A percentile compares a stretch with the other conserved stretches of the same genome.
Conservation (phyloP, 1,140 invertebrate genomes). For the Atopsyche davidsoni region DNA sequence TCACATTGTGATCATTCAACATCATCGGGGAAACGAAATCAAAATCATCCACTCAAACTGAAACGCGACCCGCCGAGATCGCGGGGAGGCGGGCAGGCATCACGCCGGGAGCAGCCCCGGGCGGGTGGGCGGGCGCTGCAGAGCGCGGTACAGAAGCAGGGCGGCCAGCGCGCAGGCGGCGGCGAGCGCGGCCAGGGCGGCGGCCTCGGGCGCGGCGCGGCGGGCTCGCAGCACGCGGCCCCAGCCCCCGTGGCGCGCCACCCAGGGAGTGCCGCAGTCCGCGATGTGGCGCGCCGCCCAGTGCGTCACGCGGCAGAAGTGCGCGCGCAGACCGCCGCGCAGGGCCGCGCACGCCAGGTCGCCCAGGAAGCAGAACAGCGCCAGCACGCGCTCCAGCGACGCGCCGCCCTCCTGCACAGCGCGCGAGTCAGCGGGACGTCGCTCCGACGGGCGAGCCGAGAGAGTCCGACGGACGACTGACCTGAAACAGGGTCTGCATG, state of each 20-base stretch:
- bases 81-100: too few relatives aligned
- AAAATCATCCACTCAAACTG: too few relatives aligned
- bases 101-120: too few relatives aligned
- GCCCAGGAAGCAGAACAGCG: slow-evolving; percentile 25
- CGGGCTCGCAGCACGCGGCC: slow-evolving; percentile 20
- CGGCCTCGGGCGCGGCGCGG: neutral
- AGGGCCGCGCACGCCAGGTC: slow-evolving; percentile 23
- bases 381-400: slow-evolving; percentile 22
- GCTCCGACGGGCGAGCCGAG: too few relatives aligned
- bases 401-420: slow-evolving; percentile 25
- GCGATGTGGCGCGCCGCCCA: slow-evolving; percentile 26
- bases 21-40: neutral
- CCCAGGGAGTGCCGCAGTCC: slow-evolving; percentile 25
- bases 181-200: slow-evolving; percentile 20
- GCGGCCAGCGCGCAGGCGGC: slow-evolving; percentile 23
- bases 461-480: too few relatives aligned
- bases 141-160: slow-evolving; percentile 18
- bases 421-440: too few relatives aligned
- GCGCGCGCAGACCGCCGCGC: slow-evolving; percentile 21
- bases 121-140: slow-evolving; percentile 10
- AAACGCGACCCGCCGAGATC: too few relatives aligned
- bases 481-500: slow-evolving; percentile 26
- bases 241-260: slow-evolving; percentile 26
- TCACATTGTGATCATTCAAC: too few relatives aligned
- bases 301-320: slow-evolving; percentile 27